Evolutionary conservation across 2,113 vertebrate genomes (phyloP).

Genomic region (Lathamus discolor): DNA sequence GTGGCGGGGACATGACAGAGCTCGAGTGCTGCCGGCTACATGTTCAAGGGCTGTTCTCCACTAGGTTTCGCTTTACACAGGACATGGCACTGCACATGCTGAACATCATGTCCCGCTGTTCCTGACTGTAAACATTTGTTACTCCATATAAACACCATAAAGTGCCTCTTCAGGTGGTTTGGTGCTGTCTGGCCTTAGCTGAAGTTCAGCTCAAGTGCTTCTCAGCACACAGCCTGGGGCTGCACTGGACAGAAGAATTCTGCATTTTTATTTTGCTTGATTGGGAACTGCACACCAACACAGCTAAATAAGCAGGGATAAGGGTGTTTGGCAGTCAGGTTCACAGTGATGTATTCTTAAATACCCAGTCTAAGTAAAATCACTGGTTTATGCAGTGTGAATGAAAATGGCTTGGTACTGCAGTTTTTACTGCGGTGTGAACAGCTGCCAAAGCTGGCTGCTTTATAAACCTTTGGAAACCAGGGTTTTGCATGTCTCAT

Average conservation of each 20-base stretch:
- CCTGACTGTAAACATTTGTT: not conserved
- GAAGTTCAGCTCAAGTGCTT: not conserved
- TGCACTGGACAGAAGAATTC: not conserved
- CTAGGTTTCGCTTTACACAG: not conserved
- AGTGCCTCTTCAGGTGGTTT: not conserved
- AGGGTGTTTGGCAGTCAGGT: not conserved
- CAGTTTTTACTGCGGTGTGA: not conserved
- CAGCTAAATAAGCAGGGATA: not conserved
- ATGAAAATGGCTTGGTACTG: not conserved
- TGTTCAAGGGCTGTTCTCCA: not conserved
- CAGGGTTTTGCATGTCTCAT: not conserved
- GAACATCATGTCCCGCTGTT: not conserved
- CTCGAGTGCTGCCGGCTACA: fast-evolving
- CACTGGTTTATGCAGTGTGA: not conserved
- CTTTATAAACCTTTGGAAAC: not conserved
- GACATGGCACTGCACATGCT: not conserved
- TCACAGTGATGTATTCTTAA: not conserved
- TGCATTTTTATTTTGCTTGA: not conserved
- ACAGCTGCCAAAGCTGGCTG: not conserved
- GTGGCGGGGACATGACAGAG: not conserved
- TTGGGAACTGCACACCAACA: not conserved
- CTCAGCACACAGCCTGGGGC: not conserved
- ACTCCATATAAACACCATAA: not conserved
- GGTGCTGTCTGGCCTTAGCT: not conserved
- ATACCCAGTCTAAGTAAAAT: not conserved